Evolutionary conservation across 2,888 invertebrate genomes (phyloP).

Genomic region (Carcina quercana): DNA sequence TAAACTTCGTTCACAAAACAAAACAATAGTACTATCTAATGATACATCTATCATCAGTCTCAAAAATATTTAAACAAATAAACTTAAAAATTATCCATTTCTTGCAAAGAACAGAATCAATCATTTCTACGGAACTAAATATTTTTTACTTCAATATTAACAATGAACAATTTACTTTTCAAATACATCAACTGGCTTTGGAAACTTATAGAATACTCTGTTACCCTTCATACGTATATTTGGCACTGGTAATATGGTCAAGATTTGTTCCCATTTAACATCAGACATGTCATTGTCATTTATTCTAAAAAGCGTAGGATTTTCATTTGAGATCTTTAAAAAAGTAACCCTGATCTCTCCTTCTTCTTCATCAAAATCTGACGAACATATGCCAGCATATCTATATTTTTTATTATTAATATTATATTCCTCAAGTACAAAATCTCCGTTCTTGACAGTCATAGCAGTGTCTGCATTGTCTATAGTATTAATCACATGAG

Average conservation of each 20-base stretch:
- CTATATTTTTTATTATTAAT: slow-evolving; percentile 17
- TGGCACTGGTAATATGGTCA: slow-evolving; percentile 15
- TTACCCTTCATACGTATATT: slow-evolving; percentile 13
- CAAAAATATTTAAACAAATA: slow-evolving; percentile 13
- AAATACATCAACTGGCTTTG: slow-evolving; percentile 15
- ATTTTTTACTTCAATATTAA: slow-evolving; percentile 13
- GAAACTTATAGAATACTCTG: slow-evolving; percentile 14
- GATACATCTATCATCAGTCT: no score
- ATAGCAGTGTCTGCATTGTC: slow-evolving; percentile 15
- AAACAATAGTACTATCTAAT: slow-evolving; percentile 14
- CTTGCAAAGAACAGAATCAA: slow-evolving; percentile 15
- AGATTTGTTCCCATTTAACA: slow-evolving; percentile 16
- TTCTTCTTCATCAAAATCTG: slow-evolving; percentile 18
- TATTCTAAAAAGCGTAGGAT: slow-evolving; percentile 15
- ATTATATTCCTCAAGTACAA: slow-evolving; percentile 16
- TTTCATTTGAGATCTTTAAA: slow-evolving; percentile 14
- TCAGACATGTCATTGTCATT: slow-evolving; percentile 15
- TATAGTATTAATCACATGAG: slow-evolving; percentile 16
- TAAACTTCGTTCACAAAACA: slow-evolving; percentile 12
- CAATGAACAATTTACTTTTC: slow-evolving; percentile 17
- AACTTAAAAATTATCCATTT: slow-evolving; percentile 13
- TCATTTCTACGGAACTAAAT: slow-evolving; percentile 11
- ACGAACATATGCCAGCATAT: slow-evolving; percentile 19
- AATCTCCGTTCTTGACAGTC: slow-evolving; percentile 17
- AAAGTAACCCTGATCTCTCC: slow-evolving; percentile 14